Evolutionary conservation across 2,113 vertebrate genomes (phyloP), one percentile per base, ranked within the genome.

Genomic region (Ameiurus melas): DNA sequence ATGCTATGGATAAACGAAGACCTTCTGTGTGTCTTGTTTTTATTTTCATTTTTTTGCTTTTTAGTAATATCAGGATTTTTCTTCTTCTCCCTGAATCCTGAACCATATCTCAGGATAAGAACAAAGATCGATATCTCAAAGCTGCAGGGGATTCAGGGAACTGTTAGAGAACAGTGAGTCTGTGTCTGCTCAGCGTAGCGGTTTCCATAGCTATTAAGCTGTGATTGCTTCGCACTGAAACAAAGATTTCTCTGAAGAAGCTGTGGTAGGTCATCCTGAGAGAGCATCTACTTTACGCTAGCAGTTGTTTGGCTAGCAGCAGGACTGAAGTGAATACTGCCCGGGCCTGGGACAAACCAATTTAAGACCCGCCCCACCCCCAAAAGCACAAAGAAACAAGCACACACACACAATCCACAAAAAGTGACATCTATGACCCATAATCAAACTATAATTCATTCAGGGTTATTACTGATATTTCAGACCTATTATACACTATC

Each of bases 311-410:
- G 13, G 60, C 82, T 84, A 66, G 60, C 36, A 84, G 83, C 60
- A 30, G 36, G 62, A 68, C 6, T 84, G 62, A 47, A 83, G 60
- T 47, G 39, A 84, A 87, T 13, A 66, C 85, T 7, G 43, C n/a
- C 86, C 90, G 90, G 89, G 86, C 91, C 55, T 89, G 90, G 90
- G 70, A 47, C 43, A 68, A 83, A 39, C 80, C 25, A 10, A 33
- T 77, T 73, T 85, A 62, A 33, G 58, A 51, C 84, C 60, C 81
- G 20, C 30, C 25, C 22, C 55, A 73, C 51, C 86, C 39, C 36
- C 22, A 20, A 33, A 64, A 71, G 19, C 30, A 30, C 68, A 58
- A 79, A 60, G 16, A 83, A 51, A 85, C 53, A 88, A 25, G 58
- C 71, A 51, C 8, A 33, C 20, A 83, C 19, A 62, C 55, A 82